Conservation (phyloP, 2,113 vertebrate species). For the Mobula birostris region DNA sequence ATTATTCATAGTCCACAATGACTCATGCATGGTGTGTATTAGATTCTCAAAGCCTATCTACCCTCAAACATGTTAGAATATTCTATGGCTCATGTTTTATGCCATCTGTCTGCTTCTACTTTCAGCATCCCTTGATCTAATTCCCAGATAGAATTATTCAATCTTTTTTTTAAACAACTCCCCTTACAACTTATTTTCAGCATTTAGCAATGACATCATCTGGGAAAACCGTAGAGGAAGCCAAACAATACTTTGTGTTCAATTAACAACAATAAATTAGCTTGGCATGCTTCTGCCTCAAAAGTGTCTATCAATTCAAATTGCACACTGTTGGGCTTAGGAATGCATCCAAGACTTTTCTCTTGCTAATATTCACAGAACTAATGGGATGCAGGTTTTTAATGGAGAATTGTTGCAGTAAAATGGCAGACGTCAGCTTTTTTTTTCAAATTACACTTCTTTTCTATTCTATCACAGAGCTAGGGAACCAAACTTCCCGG, state of each 20-base stretch:
- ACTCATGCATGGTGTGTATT: background rate
- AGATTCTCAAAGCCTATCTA: background rate
- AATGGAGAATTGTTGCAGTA: background rate
- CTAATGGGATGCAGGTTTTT: conserved; percentile 7
- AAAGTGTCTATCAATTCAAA: background rate
- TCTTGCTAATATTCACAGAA: background rate
- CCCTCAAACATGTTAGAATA: background rate
- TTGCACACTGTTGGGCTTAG: background rate
- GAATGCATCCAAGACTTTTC: conserved; percentile 11
- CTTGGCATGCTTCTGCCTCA: background rate
- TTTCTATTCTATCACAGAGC: background rate
- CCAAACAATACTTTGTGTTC: background rate
- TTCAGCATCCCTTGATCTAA: background rate
- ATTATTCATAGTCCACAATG: no score
- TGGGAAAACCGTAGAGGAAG: background rate
- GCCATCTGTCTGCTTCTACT: background rate
- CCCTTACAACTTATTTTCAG: background rate
- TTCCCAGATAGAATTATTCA: background rate
- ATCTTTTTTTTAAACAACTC: background rate
- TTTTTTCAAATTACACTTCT: background rate
- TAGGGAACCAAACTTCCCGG: background rate
- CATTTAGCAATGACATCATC: background rate
- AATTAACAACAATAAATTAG: conserved; percentile 33
- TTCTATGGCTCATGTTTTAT: background rate
- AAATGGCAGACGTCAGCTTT: background rate